Conservation (phyloP, 2,113 vertebrate species). For the Drymodes brunneopygia region DNA sequence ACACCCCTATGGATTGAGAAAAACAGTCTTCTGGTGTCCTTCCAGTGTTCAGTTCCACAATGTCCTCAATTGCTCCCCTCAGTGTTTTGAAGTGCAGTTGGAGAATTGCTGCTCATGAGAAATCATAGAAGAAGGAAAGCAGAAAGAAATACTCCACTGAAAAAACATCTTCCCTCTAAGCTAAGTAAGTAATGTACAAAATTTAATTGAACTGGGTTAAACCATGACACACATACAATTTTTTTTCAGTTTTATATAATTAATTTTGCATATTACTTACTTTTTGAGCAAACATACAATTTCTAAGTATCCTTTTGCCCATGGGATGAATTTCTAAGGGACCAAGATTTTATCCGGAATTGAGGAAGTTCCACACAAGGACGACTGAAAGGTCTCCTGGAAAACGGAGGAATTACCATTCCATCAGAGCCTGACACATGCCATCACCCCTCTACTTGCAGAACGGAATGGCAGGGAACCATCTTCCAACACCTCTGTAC, state of each 20-base stretch:
- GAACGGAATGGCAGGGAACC: not conserved
- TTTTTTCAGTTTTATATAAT: not conserved
- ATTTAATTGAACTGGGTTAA: not conserved
- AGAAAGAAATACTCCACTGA: not conserved
- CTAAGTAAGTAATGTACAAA: not conserved
- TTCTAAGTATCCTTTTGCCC: not conserved
- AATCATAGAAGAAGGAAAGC: not conserved
- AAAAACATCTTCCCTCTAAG: not conserved
- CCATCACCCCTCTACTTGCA: not conserved
- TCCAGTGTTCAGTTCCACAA: not conserved
- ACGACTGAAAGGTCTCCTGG: not conserved
- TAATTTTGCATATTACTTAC: not conserved
- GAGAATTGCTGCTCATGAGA: not conserved
- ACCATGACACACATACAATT: not conserved
- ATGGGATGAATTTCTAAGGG: not conserved
- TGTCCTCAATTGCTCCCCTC: not conserved
- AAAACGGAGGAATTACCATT: not conserved
- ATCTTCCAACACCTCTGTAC: not conserved
- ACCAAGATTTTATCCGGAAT: not conserved
- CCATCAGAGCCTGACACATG: not conserved
- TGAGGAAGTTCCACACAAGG: not conserved
- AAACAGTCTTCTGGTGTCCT: not conserved
- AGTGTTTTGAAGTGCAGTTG: not conserved
- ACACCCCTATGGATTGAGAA: not conserved
- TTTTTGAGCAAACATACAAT: not conserved